Evolutionary conservation across 2,113 vertebrate species (phyloP).

Genomic region (Nyctereutes procyonoides): DNA sequence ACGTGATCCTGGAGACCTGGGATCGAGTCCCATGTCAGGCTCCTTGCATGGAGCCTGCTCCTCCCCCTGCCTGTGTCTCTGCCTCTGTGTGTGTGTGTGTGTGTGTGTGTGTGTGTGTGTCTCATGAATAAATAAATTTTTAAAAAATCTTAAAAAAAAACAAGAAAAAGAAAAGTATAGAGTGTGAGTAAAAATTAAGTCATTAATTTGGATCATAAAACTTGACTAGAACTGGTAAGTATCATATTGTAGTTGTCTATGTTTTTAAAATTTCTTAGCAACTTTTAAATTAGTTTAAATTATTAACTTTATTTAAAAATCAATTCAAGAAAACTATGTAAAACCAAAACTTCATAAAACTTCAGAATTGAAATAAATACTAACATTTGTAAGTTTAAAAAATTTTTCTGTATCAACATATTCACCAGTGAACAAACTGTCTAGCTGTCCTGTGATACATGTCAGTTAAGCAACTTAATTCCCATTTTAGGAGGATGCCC

Average conservation of each 20-base stretch:
- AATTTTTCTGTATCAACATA: not conserved
- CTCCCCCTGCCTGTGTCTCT: too few relatives aligned
- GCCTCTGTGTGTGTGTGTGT: too few relatives aligned
- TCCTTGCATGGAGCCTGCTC: too few relatives aligned
- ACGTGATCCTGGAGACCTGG: too few relatives aligned
- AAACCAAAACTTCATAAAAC: not conserved
- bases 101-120: too few relatives aligned
- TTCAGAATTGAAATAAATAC: conserved; percentile 43
- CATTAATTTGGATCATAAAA: conserved; percentile 6
- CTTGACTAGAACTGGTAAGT: not conserved
- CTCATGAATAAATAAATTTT: too few relatives aligned
- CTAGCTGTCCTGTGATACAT: not conserved
- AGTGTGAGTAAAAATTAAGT: conserved; percentile 15
- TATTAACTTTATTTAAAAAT: too few relatives aligned
- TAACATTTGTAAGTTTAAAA: conserved; percentile 23
- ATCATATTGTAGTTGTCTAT: conserved; percentile 11
- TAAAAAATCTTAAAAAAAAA: too few relatives aligned
- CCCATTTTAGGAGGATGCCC: conserved; percentile 94
- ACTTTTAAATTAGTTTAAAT: too few relatives aligned
- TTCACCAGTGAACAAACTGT: not conserved
- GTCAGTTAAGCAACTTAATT: conserved; percentile 7
- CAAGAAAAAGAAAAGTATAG: not conserved
- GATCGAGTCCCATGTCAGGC: too few relatives aligned
- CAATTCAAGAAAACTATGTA: not conserved
- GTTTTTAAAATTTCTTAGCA: not conserved